Evolutionary conservation across 1,140 invertebrate species (phyloP).

Genomic region (Mycetomoellerius zeteki): DNA sequence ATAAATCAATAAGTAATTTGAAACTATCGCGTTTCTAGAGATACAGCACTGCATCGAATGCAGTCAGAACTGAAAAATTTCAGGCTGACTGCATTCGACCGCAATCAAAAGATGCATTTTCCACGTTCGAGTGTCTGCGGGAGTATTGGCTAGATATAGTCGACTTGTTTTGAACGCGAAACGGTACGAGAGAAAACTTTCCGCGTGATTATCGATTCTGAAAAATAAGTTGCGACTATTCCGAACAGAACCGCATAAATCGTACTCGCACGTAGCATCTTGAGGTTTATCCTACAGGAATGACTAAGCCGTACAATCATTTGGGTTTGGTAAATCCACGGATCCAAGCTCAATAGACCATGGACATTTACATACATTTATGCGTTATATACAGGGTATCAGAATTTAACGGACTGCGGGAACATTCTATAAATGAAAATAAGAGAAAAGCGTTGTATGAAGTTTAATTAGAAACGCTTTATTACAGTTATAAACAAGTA

Average conservation of each 20-base stretch:
- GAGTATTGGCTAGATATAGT: constrained; percentile 1
- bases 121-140: background rate
- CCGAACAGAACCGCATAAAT: constrained; percentile 34
- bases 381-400: no score
- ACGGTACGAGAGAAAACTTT: constrained; percentile 20
- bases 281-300: background rate
- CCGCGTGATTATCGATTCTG: constrained; percentile 40
- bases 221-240: constrained; percentile 49
- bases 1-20: constrained; percentile 34
- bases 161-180: constrained; percentile 49
- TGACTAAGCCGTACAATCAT: background rate
- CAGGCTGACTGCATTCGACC: background rate
- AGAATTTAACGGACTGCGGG: no score
- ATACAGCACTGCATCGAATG: background rate
- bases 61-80: constrained; percentile 12
- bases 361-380: background rate
- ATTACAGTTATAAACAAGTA: no score
- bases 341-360: background rate
- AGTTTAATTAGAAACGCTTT: no score
- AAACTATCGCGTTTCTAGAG: background rate
- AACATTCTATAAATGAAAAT: no score
- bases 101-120: constrained; percentile 31
- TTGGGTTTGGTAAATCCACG: background rate
- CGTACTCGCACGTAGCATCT: constrained; percentile 6
- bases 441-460: no score